Evolutionary conservation across 2,113 vertebrate species (phyloP), one percentile per base, ranked within the genome.

Genomic region (Misgurnus anguillicaudatus): DNA sequence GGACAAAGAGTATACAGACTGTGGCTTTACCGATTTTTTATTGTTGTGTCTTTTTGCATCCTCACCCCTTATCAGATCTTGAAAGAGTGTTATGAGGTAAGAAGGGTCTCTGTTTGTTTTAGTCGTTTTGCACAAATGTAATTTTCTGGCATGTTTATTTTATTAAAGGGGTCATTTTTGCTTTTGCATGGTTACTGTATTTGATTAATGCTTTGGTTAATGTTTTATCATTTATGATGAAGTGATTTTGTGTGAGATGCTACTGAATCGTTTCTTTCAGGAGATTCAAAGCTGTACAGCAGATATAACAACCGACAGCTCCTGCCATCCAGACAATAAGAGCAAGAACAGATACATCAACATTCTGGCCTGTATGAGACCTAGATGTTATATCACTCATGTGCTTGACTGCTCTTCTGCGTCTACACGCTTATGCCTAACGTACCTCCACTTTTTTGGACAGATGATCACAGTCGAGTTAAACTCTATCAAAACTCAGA

Each of bases 21-120:
- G 3, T 31, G 24, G 24, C 24, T 31, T 31, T 31, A 31, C 24
- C 24, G 24, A 31, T 31, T 31, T 94, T 94, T 94, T 92, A 91
- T 94, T 94, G 91, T 92, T 91, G 93, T 95, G 93, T 92, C 93
- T 93, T 93, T 94, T 95, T 94, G 94, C 93, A 94, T 95, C 94
- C 38, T 69, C 94, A 95, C 92, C 92, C 93, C 87, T 94, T 95
- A 98, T 98, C 98, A 99, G 97, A 98, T 95, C 96, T 94, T 98
- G 94, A 98, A 96, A 97, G 95, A 97, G 92, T 97, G 94, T 94
- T 98, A 95, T 67, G 94, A 99, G 97, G 97, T 99, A 99, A 99
- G 97, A 93, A 88, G 87, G 89, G 89, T 86, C 94, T 94, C 93
- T 91, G 89, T 90, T 89, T 90, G 16, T 71, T 78, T 47, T 38